phyloP scores from a whole-genome alignment of 1,140 invertebrate genomes.

The Popillia japonica region DNA sequence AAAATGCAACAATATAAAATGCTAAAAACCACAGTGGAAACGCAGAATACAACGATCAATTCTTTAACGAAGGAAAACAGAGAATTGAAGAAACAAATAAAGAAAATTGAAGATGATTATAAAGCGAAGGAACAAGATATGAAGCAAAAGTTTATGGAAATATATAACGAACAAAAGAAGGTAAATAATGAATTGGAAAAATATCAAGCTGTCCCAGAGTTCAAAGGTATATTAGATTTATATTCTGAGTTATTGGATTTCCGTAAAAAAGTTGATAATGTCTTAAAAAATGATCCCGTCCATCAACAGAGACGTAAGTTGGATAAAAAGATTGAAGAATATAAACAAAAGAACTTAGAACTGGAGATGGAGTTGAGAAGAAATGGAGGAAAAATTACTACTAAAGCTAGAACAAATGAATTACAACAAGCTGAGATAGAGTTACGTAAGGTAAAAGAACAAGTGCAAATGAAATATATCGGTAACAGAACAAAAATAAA shows the following conservation, averaged over 20 bases:
- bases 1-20: background rate
- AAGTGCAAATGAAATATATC: background rate
- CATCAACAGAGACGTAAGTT: background rate
- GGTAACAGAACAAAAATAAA: background rate
- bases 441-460: background rate
- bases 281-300: background rate
- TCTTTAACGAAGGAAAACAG: conserved; percentile 6
- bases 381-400: background rate
- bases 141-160: conserved; percentile 28
- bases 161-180: background rate
- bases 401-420: background rate
- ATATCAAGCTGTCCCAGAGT: conserved; percentile 23
- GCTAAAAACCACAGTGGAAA: conserved; percentile 7
- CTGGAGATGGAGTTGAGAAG: background rate
- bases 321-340: conserved; percentile 20
- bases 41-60: background rate
- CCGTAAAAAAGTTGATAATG: conserved; percentile 11
- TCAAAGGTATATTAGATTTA: conserved; percentile 27
- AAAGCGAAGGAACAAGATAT: conserved; percentile 17
- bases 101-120: background rate
- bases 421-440: conserved; percentile 25
- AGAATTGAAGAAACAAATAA: conserved; percentile 24
- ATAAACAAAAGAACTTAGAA: conserved; percentile 13
- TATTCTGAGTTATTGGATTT: conserved; percentile 27
- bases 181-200: conserved; percentile 18